Evolutionary conservation across 1,140 invertebrate genomes (phyloP), one percentile per base, ranked within the genome.

Genomic region (Phthorimaea operculella): DNA sequence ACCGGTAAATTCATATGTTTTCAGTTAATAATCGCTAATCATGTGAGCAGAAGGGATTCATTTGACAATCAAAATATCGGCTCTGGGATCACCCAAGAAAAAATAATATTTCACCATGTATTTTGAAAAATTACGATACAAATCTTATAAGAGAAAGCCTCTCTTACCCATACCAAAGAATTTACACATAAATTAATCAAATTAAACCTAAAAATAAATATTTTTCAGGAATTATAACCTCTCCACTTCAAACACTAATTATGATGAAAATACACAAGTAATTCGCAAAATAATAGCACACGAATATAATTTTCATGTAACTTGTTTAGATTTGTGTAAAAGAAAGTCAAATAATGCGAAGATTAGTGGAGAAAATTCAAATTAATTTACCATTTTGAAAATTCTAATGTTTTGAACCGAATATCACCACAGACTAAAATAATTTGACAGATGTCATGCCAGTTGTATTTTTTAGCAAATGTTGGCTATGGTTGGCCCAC

Each of bases 311-410:
- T 58, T 58, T 49, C n/a, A 54, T 11, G 12, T 33, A 28, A 14
- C 44, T 16, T 4, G 1, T 17, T 51, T 42, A 50, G n/a, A 33
- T 49, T 18, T 10, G 15, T 18, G 33, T 15, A 49, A 34, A 36
- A 7, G 16, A 59, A 62, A 52, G 44, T 42, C 36, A 10, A 34
- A 47, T 17, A 71, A 72, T 72, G 68, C 53, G 11, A 57, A 6
- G 55, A 57, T 57, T 57, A 34, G 2, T 6, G 59, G 17, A 33
- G 15, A 68, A 74, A 68, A 60, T 60, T 57, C 4, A 56, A 75
- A 77, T 77, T 79, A 44, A 79, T 52, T 80, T 82, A 82, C 79
- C 77, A 82, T 82, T 69, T 77, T 82, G 21, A 28, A 4, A 28
- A 28, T 28, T 4, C 6, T 4, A 28, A 28, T 28, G 21, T 28